Evolutionary conservation across 2,797 vertebrate genomes (phyloP).

Genomic region (Scomberomorus guttatus): DNA sequence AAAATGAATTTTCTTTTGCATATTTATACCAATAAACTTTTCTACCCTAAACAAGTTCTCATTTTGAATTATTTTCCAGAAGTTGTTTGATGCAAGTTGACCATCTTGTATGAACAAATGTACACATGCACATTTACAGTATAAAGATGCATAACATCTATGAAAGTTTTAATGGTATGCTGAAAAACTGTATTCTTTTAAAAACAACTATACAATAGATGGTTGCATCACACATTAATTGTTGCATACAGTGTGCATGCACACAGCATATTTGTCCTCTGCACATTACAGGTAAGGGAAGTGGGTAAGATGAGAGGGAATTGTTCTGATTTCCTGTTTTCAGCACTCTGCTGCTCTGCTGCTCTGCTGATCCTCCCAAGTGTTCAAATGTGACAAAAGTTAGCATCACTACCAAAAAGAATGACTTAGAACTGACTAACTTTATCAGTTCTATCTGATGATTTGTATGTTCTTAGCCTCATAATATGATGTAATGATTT

Average conservation of each 20-base stretch:
- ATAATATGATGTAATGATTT: background rate
- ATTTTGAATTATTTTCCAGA: background rate
- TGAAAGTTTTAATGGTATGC: background rate
- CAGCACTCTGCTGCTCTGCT: background rate
- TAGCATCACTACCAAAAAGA: background rate
- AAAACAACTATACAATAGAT: too few relatives aligned
- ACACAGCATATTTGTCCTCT: constrained; percentile 29
- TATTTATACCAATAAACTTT: constrained; percentile 87
- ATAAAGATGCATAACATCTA: background rate
- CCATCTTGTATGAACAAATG: background rate
- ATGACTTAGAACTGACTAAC: background rate
- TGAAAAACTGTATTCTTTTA: background rate
- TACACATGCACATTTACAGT: background rate
- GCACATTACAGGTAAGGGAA: constrained; percentile 73
- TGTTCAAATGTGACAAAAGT: background rate
- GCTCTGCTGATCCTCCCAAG: background rate
- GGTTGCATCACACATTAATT: background rate
- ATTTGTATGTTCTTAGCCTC: background rate
- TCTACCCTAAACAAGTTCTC: constrained; percentile 65
- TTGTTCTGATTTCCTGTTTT: constrained; percentile 78
- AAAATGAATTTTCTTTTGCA: constrained; percentile 78
- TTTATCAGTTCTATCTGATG: too few relatives aligned
- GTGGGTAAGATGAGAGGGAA: constrained; percentile 68
- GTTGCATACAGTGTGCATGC: constrained; percentile 13
- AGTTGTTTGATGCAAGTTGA: background rate